Conservation (phyloP, 1,140 invertebrate genomes). For the Ips nitidus region DNA sequence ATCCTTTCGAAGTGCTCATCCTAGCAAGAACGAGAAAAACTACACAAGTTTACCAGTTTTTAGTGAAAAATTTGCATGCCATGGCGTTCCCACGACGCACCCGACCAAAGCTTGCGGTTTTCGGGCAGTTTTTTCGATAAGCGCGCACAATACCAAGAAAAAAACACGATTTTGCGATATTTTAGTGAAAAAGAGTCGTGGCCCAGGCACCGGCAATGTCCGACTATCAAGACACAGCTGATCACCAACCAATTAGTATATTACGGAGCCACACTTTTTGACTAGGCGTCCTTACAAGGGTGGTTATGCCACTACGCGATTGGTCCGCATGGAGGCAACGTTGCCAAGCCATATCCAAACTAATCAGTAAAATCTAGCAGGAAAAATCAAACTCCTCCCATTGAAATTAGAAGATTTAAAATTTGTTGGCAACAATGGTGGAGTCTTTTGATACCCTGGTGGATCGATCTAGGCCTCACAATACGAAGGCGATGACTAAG, state of each 20-base stretch:
- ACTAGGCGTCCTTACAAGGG: no score
- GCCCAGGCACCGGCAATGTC: not conserved
- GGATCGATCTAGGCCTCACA: no score
- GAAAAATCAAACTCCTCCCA: no score
- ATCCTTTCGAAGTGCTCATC: conserved; percentile 24
- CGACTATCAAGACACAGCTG: conserved; percentile 20
- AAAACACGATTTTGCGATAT: conserved; percentile 1
- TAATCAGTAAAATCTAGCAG: no score
- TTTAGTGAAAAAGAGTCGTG: not conserved
- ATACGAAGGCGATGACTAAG: no score
- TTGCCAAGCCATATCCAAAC: no score
- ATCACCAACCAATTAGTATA: not conserved
- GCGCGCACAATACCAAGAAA: conserved; percentile 3
- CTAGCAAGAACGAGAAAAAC: conserved; percentile 8
- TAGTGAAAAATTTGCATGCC: conserved; percentile 11
- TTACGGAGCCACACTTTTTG: no score
- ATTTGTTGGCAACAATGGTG: no score
- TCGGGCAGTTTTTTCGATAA: not conserved
- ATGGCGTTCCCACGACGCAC: conserved; percentile 11
- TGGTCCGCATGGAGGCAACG: no score
- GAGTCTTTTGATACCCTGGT: no score
- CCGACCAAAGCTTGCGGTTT: not conserved
- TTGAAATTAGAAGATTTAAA: no score
- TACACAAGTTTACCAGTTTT: not conserved
- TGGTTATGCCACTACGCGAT: no score